Evolutionary conservation across 2,797 vertebrate species (phyloP).

Genomic region (Acestrorhynchus altus): DNA sequence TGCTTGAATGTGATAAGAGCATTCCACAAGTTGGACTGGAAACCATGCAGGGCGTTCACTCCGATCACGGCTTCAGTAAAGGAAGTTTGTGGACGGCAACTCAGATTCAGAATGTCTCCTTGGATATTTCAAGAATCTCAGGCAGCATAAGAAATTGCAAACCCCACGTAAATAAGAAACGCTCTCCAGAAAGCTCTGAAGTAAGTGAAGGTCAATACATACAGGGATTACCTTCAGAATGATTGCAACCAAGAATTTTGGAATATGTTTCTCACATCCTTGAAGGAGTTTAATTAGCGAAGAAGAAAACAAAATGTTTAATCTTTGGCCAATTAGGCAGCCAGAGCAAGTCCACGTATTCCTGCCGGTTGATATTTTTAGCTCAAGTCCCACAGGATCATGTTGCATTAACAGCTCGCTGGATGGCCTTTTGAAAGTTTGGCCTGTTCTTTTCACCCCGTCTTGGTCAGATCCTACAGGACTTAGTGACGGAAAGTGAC

Average conservation of each 20-base stretch:
- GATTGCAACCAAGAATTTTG: slow-evolving; percentile 35
- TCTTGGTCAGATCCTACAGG: slow-evolving; percentile 50
- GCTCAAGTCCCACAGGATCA: slow-evolving; percentile 79
- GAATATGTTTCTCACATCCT: slow-evolving; percentile 57
- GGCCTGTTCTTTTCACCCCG: slow-evolving; percentile 59
- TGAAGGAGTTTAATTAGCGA: slow-evolving; percentile 53
- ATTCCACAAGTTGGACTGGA: slow-evolving; percentile 37
- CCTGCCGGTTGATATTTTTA: slow-evolving; percentile 81
- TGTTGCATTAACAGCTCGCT: slow-evolving; percentile 78
- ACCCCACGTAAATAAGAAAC: slow-evolving; percentile 29
- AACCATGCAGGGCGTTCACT: slow-evolving; percentile 13
- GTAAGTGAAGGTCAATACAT: slow-evolving; percentile 18
- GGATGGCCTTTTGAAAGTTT: slow-evolving; percentile 69
- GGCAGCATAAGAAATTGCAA: slow-evolving; percentile 28
- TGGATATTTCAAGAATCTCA: slow-evolving; percentile 28
- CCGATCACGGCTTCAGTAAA: slow-evolving; percentile 21
- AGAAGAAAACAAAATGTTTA: slow-evolving; percentile 61
- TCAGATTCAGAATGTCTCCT: slow-evolving; percentile 34
- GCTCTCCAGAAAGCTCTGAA: slow-evolving; percentile 23
- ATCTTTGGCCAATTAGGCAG: slow-evolving; percentile 69
- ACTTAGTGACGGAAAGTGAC: slow-evolving; percentile 42
- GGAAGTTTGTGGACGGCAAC: slow-evolving; percentile 28
- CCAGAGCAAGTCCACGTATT: slow-evolving; percentile 66
- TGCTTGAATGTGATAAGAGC: slow-evolving; percentile 39
- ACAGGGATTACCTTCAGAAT: slow-evolving; percentile 43